Evolutionary conservation across 2,113 vertebrate genomes (phyloP).

Genomic region (Hyperopisus bebe): DNA sequence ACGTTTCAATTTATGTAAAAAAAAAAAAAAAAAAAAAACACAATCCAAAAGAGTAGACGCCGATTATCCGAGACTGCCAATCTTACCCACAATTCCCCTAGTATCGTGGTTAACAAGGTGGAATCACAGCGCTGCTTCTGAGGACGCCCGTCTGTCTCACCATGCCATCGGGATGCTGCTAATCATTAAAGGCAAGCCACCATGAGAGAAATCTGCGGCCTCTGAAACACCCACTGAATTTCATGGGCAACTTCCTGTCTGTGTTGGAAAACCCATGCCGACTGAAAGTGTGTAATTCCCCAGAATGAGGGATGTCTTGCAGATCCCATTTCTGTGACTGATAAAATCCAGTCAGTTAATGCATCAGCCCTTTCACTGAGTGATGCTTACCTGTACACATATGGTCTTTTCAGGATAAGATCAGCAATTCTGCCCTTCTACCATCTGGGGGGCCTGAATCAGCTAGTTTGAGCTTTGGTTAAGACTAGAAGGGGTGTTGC

Average conservation of each 20-base stretch:
- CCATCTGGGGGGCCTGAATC: slow-evolving; percentile 20
- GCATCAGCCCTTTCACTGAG: slow-evolving; percentile 36
- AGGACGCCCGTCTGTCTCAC: not conserved
- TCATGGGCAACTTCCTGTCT: not conserved
- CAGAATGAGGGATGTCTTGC: slow-evolving; percentile 30
- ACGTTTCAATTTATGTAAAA: not conserved
- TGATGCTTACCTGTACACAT: slow-evolving; percentile 51
- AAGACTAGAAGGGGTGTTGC: not conserved
- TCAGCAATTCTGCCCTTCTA: slow-evolving; percentile 47
- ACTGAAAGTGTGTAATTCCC: slow-evolving; percentile 18
- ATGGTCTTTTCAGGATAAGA: slow-evolving; percentile 38
- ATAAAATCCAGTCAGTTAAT: slow-evolving; percentile 44
- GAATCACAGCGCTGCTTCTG: not conserved
- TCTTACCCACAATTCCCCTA: not conserved
- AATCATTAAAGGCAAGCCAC: not conserved
- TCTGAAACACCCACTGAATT: not conserved
- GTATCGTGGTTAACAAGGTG: not conserved
- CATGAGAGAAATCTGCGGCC: not conserved
- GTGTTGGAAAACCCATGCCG: not conserved
- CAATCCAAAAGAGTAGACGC: not conserved
- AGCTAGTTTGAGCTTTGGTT: not conserved
- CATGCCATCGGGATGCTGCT: not conserved
- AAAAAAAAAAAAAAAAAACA: not conserved
- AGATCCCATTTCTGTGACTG: slow-evolving; percentile 33
- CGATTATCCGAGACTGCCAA: not conserved